phyloP scores from a whole-genome alignment of 1,140 invertebrate genomes.

The Dufourea novaeangliae region DNA sequence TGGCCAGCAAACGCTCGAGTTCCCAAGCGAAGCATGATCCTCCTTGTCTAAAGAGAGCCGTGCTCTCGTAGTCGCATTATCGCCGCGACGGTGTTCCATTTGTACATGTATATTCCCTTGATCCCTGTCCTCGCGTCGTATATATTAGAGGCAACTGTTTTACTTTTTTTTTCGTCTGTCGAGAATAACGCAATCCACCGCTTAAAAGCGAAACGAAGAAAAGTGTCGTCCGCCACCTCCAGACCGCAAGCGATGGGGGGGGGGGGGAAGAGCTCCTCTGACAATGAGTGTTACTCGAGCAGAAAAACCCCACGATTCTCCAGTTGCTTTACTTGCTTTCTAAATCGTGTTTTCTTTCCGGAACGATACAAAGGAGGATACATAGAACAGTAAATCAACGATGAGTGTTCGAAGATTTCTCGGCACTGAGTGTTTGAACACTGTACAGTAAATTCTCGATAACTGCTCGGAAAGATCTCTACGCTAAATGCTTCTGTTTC shows the following conservation, averaged over 20 bases:
- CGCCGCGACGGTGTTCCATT: neutral
- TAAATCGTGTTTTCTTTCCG: neutral
- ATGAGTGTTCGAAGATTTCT: too few relatives aligned
- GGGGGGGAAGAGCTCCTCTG: too few relatives aligned
- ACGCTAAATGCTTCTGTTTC: too few relatives aligned
- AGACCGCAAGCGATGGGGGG: conserved; percentile 7
- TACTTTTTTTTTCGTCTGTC: neutral
- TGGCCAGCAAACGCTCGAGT: neutral
- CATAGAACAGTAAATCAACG: too few relatives aligned
- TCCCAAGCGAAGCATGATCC: neutral
- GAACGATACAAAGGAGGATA: too few relatives aligned
- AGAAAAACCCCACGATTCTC: conserved; percentile 25
- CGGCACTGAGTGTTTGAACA: too few relatives aligned
- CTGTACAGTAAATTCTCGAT: too few relatives aligned
- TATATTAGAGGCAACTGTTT: too few relatives aligned
- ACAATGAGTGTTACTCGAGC: neutral
- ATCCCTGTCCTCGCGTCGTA: too few relatives aligned
- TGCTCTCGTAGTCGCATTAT: neutral
- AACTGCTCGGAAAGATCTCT: too few relatives aligned
- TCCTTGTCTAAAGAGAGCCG: neutral
- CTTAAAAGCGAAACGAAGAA: neutral
- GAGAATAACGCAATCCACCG: neutral
- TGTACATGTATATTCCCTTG: too few relatives aligned
- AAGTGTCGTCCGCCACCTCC: neutral
- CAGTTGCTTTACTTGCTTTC: neutral